Percentiles rank a stretch among this genome's conserved stretches.
These are phyloP conservation scores for Ophioninae sp. DNA, from an alignment of 2,888 invertebrate genomes.

Conservation along the genomic window DNA sequence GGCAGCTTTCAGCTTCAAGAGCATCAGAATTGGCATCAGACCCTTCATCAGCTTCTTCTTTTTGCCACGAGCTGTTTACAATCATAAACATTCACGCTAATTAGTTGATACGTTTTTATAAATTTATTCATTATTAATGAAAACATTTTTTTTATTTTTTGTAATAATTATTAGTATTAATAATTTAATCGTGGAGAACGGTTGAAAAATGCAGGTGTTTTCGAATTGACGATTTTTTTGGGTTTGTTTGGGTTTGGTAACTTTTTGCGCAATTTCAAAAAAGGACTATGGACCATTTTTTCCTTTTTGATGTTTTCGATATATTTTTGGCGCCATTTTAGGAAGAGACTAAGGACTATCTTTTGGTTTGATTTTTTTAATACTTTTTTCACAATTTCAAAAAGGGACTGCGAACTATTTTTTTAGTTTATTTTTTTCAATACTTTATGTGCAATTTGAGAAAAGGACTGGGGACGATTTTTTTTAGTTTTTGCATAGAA, in stretches of 20 bases:
- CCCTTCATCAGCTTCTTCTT: slow-evolving; percentile 91
- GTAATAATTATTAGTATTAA: no score
- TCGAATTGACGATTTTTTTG: slow-evolving; percentile 1
- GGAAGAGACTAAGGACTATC: no score
- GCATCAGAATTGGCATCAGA: slow-evolving; percentile 88
- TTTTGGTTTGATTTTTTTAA: neutral
- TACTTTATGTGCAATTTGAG: neutral
- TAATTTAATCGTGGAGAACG: no score
- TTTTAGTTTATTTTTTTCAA: neutral
- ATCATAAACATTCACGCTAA: slow-evolving; percentile 13
- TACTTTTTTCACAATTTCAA: neutral
- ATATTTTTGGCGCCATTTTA: no score
- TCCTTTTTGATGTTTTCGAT: no score
- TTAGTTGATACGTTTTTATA: neutral
- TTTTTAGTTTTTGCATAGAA: no score
- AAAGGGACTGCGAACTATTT: neutral
- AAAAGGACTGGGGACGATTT: neutral
- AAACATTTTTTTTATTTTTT: neutral
- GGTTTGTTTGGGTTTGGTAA: no score
- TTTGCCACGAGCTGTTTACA: slow-evolving; percentile 84
- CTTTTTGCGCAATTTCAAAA: no score
- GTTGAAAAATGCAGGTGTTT: no score
- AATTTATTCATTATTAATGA: neutral
- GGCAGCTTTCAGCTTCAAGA: slow-evolving; percentile 90
- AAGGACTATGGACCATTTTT: no score